phyloP scores from a whole-genome alignment of 1,140 invertebrate genomes.

The Sycophila sp. region DNA sequence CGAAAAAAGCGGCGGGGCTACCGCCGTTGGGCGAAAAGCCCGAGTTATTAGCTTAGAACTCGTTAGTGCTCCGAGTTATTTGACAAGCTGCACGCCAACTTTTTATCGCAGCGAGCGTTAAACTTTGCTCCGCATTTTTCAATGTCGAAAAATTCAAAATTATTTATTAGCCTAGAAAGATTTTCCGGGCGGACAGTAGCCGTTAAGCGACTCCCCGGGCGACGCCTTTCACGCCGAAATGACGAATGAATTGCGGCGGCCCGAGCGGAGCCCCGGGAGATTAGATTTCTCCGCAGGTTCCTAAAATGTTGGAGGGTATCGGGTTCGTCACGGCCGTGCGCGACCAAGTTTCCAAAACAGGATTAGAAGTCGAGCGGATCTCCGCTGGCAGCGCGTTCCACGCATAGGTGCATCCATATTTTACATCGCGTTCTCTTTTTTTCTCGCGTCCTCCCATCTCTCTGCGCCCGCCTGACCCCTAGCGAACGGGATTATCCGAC shows the following conservation, averaged over 20 bases:
- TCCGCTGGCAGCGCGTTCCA: background rate
- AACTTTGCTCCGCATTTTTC: background rate
- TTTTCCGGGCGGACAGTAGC: too few species aligned
- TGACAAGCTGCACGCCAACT: too few species aligned
- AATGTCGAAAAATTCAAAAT: background rate
- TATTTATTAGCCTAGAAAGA: too few species aligned
- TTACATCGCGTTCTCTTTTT: constrained; percentile 40
- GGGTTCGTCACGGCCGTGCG: constrained; percentile 56
- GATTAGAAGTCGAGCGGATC: constrained; percentile 50
- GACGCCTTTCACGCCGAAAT: background rate
- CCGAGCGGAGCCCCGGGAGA: background rate
- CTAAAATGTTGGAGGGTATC: constrained; percentile 44
- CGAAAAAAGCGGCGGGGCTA: background rate
- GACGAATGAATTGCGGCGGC: background rate
- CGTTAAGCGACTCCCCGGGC: background rate
- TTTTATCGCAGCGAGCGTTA: background rate
- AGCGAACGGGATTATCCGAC: constrained; percentile 56
- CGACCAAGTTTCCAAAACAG: constrained; percentile 58
- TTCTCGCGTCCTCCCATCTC: constrained; percentile 17
- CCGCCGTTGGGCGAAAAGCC: background rate
- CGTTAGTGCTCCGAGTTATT: background rate
- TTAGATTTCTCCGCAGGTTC: background rate
- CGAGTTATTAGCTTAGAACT: background rate
- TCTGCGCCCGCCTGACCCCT: constrained; percentile 11
- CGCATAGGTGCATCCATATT: constrained; percentile 50